A percentile compares a stretch with the other conserved stretches of the same genome.
Conservation (phyloP, 2,797 vertebrate genomes). For the Acomys russatus region DNA sequence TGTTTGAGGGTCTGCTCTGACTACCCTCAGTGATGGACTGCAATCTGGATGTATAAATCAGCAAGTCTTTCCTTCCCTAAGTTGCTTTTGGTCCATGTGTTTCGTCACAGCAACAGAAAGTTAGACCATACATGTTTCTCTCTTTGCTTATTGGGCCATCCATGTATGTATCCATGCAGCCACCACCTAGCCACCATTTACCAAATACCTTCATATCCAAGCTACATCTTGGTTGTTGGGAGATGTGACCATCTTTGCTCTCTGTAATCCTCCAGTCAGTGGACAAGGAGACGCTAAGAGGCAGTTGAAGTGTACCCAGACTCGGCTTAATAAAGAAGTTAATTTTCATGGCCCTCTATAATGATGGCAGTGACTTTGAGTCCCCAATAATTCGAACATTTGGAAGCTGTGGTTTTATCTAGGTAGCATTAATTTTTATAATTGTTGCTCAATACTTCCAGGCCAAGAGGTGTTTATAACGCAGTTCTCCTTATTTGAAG, state of each 20-base stretch:
- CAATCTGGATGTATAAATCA: not conserved
- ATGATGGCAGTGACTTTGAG: not conserved
- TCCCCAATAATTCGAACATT: not conserved
- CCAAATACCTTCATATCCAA: fast-evolving
- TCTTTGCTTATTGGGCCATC: not conserved
- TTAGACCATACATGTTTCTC: not conserved
- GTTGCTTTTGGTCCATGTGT: not conserved
- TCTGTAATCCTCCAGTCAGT: not conserved
- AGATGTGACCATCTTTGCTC: too few species aligned
- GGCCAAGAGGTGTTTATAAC: not conserved
- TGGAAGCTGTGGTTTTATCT: not conserved
- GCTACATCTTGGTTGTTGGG: fast-evolving
- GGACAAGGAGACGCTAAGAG: not conserved
- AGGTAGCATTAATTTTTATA: not conserved
- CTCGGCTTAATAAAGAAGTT: not conserved
- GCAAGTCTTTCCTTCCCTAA: not conserved
- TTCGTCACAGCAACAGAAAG: not conserved
- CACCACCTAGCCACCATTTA: not conserved
- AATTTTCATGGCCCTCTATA: not conserved
- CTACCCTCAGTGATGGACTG: not conserved
- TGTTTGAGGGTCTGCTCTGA: not conserved
- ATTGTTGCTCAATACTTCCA: not conserved
- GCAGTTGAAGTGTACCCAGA: not conserved
- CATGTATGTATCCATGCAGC: not conserved
- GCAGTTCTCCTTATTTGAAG: not conserved